Conservation (phyloP, 2,113 vertebrate species). For the Pachyramphus minor region DNA sequence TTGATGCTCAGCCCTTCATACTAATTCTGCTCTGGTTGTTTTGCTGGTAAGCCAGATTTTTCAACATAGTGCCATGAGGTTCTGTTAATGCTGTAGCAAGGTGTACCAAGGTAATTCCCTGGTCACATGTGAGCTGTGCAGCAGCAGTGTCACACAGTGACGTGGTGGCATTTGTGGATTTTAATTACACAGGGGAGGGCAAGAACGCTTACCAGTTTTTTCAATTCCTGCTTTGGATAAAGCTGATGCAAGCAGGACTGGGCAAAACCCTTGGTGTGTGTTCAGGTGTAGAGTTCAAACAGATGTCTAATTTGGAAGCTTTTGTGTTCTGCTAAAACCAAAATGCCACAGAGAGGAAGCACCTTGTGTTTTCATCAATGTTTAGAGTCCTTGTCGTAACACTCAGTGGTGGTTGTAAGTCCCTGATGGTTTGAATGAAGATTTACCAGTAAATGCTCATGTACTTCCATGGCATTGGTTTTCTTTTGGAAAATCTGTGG, state of each 20-base stretch:
- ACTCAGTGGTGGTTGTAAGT: background rate
- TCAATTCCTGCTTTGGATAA: background rate
- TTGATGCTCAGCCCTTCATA: background rate
- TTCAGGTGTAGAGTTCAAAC: constrained; percentile 1
- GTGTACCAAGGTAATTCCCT: background rate
- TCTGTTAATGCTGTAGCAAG: background rate
- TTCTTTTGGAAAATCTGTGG: background rate
- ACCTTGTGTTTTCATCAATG: background rate
- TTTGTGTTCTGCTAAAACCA: background rate
- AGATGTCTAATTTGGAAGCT: background rate
- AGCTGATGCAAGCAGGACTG: background rate
- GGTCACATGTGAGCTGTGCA: background rate
- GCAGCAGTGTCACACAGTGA: fast-evolving
- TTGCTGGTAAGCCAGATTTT: background rate
- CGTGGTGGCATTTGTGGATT: background rate
- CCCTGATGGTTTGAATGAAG: background rate
- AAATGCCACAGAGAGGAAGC: background rate
- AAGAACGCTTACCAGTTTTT: background rate
- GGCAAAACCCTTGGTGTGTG: background rate
- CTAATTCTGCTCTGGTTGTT: background rate
- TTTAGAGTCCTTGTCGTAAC: background rate
- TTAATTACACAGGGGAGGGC: background rate
- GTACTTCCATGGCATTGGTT: background rate
- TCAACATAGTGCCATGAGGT: background rate
- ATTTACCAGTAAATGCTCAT: background rate